Conservation (phyloP, 2,797 vertebrate genomes). For the Phrynocephalus forsythii region DNA sequence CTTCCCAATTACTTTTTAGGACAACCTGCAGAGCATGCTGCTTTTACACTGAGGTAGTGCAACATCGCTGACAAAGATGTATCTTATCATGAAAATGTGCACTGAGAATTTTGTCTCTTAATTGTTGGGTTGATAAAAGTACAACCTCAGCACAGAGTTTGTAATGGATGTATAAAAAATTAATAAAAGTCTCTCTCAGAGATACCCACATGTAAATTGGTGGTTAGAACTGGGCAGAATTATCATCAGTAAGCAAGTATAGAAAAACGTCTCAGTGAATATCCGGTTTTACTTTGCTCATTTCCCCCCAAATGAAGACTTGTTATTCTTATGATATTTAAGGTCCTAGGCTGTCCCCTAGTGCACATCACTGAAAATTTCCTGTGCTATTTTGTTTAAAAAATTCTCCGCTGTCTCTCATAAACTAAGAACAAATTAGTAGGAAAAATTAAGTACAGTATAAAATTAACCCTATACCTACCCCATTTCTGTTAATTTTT, state of each 20-base stretch:
- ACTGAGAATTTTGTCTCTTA: too few relatives aligned
- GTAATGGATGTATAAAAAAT: neutral
- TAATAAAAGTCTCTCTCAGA: neutral
- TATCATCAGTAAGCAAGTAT: conserved; percentile 6
- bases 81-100: too few relatives aligned
- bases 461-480: neutral
- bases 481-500: neutral
- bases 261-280: neutral
- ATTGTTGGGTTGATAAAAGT: too few relatives aligned
- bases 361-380: conserved; percentile 49
- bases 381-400: conserved; percentile 8
- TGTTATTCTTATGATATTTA: conserved; percentile 23
- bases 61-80: too few relatives aligned
- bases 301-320: conserved; percentile 7
- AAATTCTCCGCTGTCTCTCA: neutral
- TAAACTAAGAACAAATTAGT: neutral
- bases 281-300: neutral
- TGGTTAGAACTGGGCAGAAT: neutral
- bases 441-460: neutral
- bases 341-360: conserved; percentile 74
- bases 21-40: too few relatives aligned
- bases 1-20: too few relatives aligned
- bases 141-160: neutral
- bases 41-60: too few relatives aligned
- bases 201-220: conserved; percentile 11